These are phyloP conservation scores for Spilogale gracilis DNA, from an alignment of 2,113 vertebrate species.

Conservation along the genomic window DNA sequence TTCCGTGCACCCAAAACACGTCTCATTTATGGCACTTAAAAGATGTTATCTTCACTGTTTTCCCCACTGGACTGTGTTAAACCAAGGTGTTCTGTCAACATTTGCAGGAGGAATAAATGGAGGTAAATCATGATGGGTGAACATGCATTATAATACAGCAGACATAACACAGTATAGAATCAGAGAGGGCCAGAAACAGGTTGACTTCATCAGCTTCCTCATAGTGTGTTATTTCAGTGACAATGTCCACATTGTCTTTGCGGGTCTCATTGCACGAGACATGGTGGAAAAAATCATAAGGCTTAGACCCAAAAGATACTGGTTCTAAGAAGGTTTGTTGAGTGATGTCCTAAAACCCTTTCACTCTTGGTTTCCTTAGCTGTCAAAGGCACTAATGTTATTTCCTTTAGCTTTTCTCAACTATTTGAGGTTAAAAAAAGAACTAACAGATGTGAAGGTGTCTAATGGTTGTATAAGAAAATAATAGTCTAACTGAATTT, in stretches of 20 bases:
- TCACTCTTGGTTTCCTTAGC: neutral
- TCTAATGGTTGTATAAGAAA: neutral
- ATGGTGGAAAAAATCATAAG: neutral
- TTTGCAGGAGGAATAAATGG: neutral
- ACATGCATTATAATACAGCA: neutral
- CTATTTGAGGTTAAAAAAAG: neutral
- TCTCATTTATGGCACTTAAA: rapidly evolving
- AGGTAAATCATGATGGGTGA: neutral
- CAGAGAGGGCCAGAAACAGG: neutral
- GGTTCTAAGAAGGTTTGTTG: neutral
- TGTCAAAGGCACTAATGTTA: neutral
- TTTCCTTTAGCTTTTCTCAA: neutral
- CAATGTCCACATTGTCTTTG: too few species aligned
- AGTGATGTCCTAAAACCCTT: neutral
- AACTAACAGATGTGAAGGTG: neutral
- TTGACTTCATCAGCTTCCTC: neutral
- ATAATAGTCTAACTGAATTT: neutral
- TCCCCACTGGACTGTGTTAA: neutral
- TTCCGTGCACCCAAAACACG: neutral
- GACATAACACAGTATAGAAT: neutral
- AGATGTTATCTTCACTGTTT: neutral
- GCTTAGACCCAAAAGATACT: neutral
- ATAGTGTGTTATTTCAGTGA: neutral
- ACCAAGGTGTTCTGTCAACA: neutral
- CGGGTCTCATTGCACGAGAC: neutral